Evolutionary conservation across 1,140 invertebrate genomes (phyloP), one percentile per base, ranked within the genome.

Genomic region (Varroa destructor): DNA sequence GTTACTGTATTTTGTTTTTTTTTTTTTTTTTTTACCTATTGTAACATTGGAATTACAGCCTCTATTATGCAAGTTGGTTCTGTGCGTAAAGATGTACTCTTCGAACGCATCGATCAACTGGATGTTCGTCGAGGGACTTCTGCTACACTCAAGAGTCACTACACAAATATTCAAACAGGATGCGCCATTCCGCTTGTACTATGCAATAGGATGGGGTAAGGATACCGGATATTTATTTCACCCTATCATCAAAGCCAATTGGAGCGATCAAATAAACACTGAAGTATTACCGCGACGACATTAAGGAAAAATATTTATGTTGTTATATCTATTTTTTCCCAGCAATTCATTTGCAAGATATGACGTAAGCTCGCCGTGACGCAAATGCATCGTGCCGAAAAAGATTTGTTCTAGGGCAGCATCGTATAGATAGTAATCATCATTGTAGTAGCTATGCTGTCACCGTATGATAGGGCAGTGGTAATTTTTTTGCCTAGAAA

Each of bases 81-180:
- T 83, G 57, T 75, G 78, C 5, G 55, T 83, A 0, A 78, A 79
- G 72, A 79, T 82, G 75, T 84, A 83, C 74, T 76, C 80, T 4
- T 78, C 79, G 36, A 77, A 81, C 64, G 78, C 82, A 14, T 82
- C 80, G 71, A 81, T 84, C 74, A 82, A 81, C 76, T 85, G 84
- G 84, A 85, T 84, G 83, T 83, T 84, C 75, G 79, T 84, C 1
- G 83, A 84, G 75, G 83, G 83, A 3, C 76, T 83, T 0, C 83
- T 83, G 72, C 78, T 84, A 0, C 82, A 83, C 75, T 75, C 76
- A 0, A 75, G 77, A 67, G 71, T 80, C 1, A 81, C 82, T 4
- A 81, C 83, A 5, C 82, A 83, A 72, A 80, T 84, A 1, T 67
- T 67, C 36, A 40, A 46, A 77, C 43, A 79, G 76, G 73, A 79